Evolutionary conservation across 2,113 vertebrate species (phyloP), one percentile per base, ranked within the genome.

Genomic region (Sorex araneus): DNA sequence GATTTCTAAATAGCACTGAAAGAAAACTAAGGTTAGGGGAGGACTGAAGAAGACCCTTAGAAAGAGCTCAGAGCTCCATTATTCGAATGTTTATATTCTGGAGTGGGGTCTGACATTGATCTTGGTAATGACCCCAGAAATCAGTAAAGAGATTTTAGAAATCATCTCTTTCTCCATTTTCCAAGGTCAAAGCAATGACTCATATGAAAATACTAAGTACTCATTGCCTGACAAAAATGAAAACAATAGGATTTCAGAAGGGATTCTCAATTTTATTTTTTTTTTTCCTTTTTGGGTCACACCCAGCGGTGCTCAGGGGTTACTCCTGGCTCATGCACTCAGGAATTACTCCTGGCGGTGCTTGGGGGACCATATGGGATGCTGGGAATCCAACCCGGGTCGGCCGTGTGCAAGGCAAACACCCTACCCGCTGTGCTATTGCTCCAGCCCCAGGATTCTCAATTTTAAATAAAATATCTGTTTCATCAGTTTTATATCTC

Each of bases 141-240:
- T 66, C 30, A 81, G 77, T 81, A 71, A 90, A 84, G 27, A 92
- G 57, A 75, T 93, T 89, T 92, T 91, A 87, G 80, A 92, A 92
- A 84, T 89, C 23, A 60, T 91, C 30, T 32, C 60, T 92, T 60
- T 77, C 40, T 93, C 64, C 13, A 47, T 91, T 92, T 87, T 50
- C 67, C 70, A 96, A 93, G 84, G 86, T 95, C 92, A 91, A 34
- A 86, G n/a, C 63, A 94, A 21, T 87, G 89, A 92, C 84, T 92
- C 80, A 92, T 60, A 40, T 84, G 57, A 83, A 92, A 95, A 89
- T 32, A 71, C 54, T 87, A 83, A 95, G 64, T 30, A 94, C 32
- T 13, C 2, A 47, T 25, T 92, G 30, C 76, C 64, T 94, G 25
- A 90, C 93, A 92, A 89, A 94, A 88, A 84, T 90, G 77, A 30